Base-by-base conservation (phyloP, 1,140 invertebrate genomes). In the Anagrus nilaparvatae region DNA sequence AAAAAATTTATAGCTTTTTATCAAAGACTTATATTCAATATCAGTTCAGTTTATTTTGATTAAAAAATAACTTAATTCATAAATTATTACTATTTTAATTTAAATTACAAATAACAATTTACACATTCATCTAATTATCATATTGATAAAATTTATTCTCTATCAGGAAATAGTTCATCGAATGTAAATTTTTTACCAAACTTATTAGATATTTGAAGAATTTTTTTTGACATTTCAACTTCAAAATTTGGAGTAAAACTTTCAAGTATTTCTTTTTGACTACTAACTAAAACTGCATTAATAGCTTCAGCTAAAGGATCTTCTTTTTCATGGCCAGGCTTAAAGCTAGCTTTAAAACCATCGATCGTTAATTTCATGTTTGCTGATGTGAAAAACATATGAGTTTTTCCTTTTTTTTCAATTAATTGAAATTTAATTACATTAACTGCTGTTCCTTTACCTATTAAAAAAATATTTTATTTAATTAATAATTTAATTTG, bases 121-220 rank as follows among this genome's bases (percentile, higher is more conserved):
- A n/a, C n/a, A n/a, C n/a, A n/a, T n/a, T n/a, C n/a, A n/a, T n/a
- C n/a, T n/a, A n/a, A n/a, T n/a, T n/a, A n/a, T 27, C 6, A 27
- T 27, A 8, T 6, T 27, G 6, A 27, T n/a, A 12, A 27, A 12
- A 30, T 14, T 56, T 50, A 65, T 45, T 50, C 48, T 3, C 46
- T 38, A 32, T 68, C 55, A 5, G 65, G 64, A 8, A 65, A 55
- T 4, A 68, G 48, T 37, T 68, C 59, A 1, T 66, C 59, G 28
- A 46, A 68, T 2, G 54, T 49, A 35, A 60, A 66, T 14, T 53
- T 43, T 41, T 58, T 65, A 40, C 49, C 46, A 9, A 68, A 55
- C 6, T 44, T 49, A 19, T 65, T 67, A 0, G 49, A 4, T 1
- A 58, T 2, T 0, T 34, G 2, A 2, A 65, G 42, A 4, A 60